Evolutionary conservation across 2,888 invertebrate genomes (phyloP), one percentile per base, ranked within the genome.

Genomic region (Eupeodes latifasciatus): DNA sequence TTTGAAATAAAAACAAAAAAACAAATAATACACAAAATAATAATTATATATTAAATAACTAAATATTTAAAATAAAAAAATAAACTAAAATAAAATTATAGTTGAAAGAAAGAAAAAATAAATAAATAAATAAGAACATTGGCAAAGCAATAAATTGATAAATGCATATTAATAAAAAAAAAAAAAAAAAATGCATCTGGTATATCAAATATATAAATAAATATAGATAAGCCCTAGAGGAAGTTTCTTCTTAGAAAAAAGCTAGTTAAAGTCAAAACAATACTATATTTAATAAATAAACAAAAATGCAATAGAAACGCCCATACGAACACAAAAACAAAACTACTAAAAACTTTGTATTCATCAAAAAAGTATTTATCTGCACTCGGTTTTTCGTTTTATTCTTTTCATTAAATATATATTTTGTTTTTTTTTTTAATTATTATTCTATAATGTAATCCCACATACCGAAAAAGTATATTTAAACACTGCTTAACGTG

Each of bases 401-500:
- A 27, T 66, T 27, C 78, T 27, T 59, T 34, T 71, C 51, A 66
- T 34, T 40, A 55, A 14, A n/a, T 69, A 27, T 27, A 27, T 2
- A 16, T 55, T 0, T 44, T 27, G 59, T 78, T 69, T 75, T 4
- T 79, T 44, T 49, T 16, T 64, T 61, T 57, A 7, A 40, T 40
- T 57, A 27, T 57, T 77, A 47, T 53, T 59, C 36, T 62, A 51
- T 34, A 69, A 51, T 79, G 34, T 79, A 59, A 79, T 64, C 69
- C 51, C 78, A 49, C 66, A 76, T 87, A 87, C 84, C 80, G 81
- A 85, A 59, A 88, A 85, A 85, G 81, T 85, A 85, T 85, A 85
- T 72, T 62, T 64, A 80, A 66, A 88, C 88, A 88, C 88, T 85
- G 88, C 88, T 88, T 81, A 57, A 88, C 75, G 88, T 88, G 88